Percentiles rank a stretch among this genome's conserved stretches.
Evolutionary conservation across 2,888 invertebrate species (phyloP).

Genomic region (Pocota personata): DNA sequence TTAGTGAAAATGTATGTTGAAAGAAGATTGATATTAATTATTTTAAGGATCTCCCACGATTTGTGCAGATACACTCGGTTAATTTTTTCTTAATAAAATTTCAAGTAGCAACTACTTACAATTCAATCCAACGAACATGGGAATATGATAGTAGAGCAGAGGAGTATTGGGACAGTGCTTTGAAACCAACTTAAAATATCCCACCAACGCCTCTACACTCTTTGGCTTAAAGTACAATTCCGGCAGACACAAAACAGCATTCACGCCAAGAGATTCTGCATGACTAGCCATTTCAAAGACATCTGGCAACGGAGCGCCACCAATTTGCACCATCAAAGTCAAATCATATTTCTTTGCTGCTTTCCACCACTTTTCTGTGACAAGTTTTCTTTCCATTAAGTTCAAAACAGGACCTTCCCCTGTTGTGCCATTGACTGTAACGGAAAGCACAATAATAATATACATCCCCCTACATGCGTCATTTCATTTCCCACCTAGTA

Average conservation of each 20-base stretch:
- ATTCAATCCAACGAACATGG: slow-evolving; percentile 88
- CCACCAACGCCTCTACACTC: slow-evolving; percentile 85
- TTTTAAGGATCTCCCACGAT: too few relatives aligned
- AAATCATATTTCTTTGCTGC: slow-evolving; percentile 84
- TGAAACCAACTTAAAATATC: slow-evolving; percentile 87
- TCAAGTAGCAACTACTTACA: slow-evolving; percentile 84
- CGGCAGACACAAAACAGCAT: slow-evolving; percentile 89
- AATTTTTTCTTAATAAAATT: background rate
- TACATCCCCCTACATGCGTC: background rate
- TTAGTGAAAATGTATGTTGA: too few relatives aligned
- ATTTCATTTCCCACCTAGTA: slow-evolving; percentile 85
- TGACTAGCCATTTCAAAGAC: slow-evolving; percentile 88
- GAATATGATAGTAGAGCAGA: slow-evolving; percentile 93
- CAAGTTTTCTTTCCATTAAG: slow-evolving; percentile 86
- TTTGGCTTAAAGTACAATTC: slow-evolving; percentile 90
- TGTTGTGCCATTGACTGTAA: slow-evolving; percentile 89
- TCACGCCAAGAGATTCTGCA: slow-evolving; percentile 85
- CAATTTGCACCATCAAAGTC: slow-evolving; percentile 89
- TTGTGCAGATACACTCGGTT: too few relatives aligned
- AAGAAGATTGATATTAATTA: too few relatives aligned
- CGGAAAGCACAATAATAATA: background rate
- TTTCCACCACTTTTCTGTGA: slow-evolving; percentile 87
- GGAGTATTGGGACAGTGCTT: slow-evolving; percentile 89
- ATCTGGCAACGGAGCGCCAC: slow-evolving; percentile 87
- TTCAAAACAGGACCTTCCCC: slow-evolving; percentile 90